These are phyloP conservation scores for Tanytarsus gracilentus DNA, from an alignment of 2,888 invertebrate genomes.

Conservation along the genomic window DNA sequence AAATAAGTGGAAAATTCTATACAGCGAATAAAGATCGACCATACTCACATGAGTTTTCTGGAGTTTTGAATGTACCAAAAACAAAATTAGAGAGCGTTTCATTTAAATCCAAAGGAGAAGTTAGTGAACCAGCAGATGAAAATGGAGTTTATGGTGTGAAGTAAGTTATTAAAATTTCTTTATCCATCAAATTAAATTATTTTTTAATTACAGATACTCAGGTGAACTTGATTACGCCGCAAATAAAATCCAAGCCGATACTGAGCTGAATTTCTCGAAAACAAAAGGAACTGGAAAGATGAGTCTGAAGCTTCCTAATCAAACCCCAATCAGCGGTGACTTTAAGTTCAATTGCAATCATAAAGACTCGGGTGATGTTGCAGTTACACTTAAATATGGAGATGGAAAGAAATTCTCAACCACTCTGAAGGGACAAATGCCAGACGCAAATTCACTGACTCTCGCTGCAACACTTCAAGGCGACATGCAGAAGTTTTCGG, in stretches of 20 bases:
- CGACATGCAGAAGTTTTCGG: conserved; percentile 47
- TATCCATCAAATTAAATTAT: background rate
- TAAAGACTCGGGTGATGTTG: conserved; percentile 34
- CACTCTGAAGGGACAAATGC: conserved; percentile 36
- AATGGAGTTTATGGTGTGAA: conserved; percentile 2
- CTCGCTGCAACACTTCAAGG: conserved; percentile 43
- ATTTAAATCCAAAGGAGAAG: conserved; percentile 14
- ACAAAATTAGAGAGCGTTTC: conserved; percentile 8
- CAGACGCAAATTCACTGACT: conserved; percentile 41
- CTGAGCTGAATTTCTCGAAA: conserved; percentile 35
- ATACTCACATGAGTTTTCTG: conserved; percentile 23
- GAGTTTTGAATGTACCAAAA: conserved; percentile 6
- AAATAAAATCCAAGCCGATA: conserved; percentile 1
- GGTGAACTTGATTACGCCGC: background rate
- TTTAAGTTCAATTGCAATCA: conserved; percentile 33
- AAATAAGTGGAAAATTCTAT: conserved; percentile 44
- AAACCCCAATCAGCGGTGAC: conserved; percentile 35
- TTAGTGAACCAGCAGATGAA: conserved; percentile 14
- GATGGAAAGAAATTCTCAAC: conserved; percentile 42
- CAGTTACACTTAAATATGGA: conserved; percentile 37
- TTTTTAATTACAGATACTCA: background rate
- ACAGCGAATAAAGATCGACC: conserved; percentile 31
- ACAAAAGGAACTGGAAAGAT: conserved; percentile 35
- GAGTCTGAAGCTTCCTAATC: conserved; percentile 30
- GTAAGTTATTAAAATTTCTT: too few relatives aligned